Conservation (phyloP, 2,113 vertebrate genomes). For the Arizona elegans region DNA sequence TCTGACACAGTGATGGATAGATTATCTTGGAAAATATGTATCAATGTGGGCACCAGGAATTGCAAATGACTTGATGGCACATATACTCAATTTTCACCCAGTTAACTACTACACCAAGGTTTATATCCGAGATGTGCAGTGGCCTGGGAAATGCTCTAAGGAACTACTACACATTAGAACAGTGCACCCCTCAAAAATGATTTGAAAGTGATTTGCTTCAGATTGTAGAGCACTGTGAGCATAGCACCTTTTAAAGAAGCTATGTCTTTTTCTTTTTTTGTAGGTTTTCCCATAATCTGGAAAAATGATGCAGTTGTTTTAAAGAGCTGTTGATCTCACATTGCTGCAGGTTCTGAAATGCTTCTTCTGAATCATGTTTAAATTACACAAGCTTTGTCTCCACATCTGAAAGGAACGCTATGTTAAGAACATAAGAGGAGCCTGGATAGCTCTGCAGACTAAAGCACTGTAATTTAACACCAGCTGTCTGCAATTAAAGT, state of each 20-base stretch:
- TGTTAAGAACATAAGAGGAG: too few species aligned
- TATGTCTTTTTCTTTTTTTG: not conserved
- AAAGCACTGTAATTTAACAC: too few species aligned
- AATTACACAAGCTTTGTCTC: too few species aligned
- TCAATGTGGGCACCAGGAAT: not conserved
- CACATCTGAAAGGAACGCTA: too few species aligned
- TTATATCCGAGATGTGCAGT: not conserved
- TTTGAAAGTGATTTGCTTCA: not conserved
- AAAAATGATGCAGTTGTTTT: not conserved
- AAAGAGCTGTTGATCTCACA: not conserved
- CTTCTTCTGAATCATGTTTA: not conserved
- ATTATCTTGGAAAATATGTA: not conserved
- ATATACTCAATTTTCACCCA: not conserved
- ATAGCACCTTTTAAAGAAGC: too few species aligned
- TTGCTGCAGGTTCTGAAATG: not conserved
- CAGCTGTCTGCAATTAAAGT: too few species aligned
- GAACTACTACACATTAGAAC: not conserved
- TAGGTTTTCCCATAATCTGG: not conserved
- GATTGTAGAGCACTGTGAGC: not conserved
- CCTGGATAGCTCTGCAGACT: too few species aligned
- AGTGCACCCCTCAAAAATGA: not conserved
- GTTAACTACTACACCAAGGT: not conserved
- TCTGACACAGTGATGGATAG: not conserved
- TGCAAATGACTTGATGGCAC: not conserved
- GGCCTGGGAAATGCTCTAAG: not conserved